These are phyloP conservation scores for Keiferia lycopersicella DNA, from an alignment of 2,888 invertebrate species.

Conservation along the genomic window DNA sequence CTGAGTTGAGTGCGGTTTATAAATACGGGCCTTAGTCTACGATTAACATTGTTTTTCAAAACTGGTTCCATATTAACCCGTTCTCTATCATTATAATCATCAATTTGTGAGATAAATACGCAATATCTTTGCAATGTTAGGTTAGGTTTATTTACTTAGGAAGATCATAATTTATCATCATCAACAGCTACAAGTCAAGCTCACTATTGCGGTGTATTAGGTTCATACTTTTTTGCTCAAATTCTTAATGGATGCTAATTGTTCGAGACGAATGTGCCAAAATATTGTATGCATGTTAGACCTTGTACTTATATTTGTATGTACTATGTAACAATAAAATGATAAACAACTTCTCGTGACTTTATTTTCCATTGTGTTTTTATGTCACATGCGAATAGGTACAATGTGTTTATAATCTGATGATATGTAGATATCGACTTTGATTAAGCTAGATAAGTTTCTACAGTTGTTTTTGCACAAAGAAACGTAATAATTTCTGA, in stretches of 20 bases:
- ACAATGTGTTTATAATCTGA: not conserved
- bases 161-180: no score
- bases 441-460: no score
- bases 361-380: constrained; percentile 8
- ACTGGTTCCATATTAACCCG: constrained; percentile 1
- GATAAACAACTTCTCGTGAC: constrained; percentile 21
- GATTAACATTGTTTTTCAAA: not conserved
- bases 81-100: not conserved
- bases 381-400: not conserved
- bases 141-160: not conserved
- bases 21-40: no score
- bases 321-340: constrained; percentile 15
- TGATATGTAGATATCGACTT: not conserved
- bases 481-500: no score
- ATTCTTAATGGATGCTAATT: not conserved
- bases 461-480: no score
- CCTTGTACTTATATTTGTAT: not conserved
- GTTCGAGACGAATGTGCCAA: not conserved
- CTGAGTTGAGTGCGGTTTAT: no score
- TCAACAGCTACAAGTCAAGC: no score
- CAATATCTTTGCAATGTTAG: not conserved
- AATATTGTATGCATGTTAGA: constrained; percentile 1
- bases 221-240: not conserved
- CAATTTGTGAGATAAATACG: not conserved
- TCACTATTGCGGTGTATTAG: no score